Conservation (phyloP, 1,140 invertebrate genomes). For the Neodiprion virginianus region DNA sequence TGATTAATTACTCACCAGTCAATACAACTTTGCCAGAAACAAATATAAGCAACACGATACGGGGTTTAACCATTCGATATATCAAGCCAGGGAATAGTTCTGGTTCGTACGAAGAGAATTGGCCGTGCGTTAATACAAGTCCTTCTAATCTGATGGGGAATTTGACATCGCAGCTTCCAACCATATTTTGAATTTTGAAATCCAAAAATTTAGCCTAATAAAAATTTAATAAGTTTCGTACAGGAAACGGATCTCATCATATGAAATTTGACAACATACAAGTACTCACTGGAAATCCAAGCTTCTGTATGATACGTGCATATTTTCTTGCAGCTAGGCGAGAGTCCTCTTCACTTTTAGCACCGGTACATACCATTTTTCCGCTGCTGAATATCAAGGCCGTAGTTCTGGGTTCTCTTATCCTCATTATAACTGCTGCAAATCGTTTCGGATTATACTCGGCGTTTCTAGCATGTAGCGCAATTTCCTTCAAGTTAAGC, state of each 20-base stretch:
- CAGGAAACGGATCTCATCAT: neutral
- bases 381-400: constrained; percentile 99
- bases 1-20: constrained; percentile 69
- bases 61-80: constrained; percentile 99
- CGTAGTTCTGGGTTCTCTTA: constrained; percentile 97
- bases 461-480: constrained; percentile 97
- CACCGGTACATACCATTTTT: constrained; percentile 99
- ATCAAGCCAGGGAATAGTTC: constrained; percentile 98
- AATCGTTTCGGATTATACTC: constrained; percentile 99
- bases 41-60: constrained; percentile 98
- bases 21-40: constrained; percentile 98
- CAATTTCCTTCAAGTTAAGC: constrained; percentile 96
- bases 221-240: constrained; percentile 27
- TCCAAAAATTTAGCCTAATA: constrained; percentile 97
- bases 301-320: constrained; percentile 98
- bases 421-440: constrained; percentile 99
- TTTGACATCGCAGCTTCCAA: constrained; percentile 99
- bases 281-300: constrained; percentile 87
- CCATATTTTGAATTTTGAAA: constrained; percentile 99
- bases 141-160: constrained; percentile 98
- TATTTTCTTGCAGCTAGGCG: constrained; percentile 97
- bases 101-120: constrained; percentile 96
- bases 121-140: constrained; percentile 93
- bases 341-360: constrained; percentile 98
- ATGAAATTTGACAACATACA: constrained; percentile 16